These are phyloP conservation scores for Petrolisthes cinctipes DNA, from an alignment of 2,888 invertebrate genomes.

Conservation along the genomic window DNA sequence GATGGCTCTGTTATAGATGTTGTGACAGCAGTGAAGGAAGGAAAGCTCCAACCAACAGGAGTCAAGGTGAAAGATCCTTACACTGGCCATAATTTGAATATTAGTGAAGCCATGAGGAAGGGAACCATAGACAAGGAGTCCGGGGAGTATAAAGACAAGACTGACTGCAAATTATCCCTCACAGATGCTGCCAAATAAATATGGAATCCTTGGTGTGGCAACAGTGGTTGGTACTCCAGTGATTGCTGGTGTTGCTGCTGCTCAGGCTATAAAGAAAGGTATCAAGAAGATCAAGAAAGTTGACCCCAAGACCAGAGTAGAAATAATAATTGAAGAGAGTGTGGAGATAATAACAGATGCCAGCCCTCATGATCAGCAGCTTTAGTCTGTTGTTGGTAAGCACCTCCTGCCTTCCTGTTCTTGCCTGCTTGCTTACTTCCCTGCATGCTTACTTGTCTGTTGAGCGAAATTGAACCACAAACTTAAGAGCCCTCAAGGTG, in stretches of 20 bases:
- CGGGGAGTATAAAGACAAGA: too few species aligned
- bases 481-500: too few species aligned
- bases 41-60: slow-evolving; percentile 78
- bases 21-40: slow-evolving; percentile 81
- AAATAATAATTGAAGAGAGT: slow-evolving; percentile 78
- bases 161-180: slow-evolving; percentile 77
- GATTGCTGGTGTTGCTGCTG: slow-evolving; percentile 65
- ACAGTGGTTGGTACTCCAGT: slow-evolving; percentile 82
- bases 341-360: slow-evolving; percentile 72
- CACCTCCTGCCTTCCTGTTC: too few species aligned
- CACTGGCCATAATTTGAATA: slow-evolving; percentile 77
- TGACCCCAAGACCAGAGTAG: slow-evolving; percentile 66
- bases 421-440: too few species aligned
- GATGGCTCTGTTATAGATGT: slow-evolving; percentile 72
- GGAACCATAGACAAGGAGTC: slow-evolving; percentile 81
- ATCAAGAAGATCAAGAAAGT: slow-evolving; percentile 62
- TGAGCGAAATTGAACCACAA: too few species aligned
- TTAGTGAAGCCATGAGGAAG: slow-evolving; percentile 82
- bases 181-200: slow-evolving; percentile 74
- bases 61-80: slow-evolving; percentile 81
- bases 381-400: slow-evolving; percentile 69
- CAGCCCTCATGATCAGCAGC: slow-evolving; percentile 70
- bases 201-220: slow-evolving; percentile 81
- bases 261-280: slow-evolving; percentile 58
- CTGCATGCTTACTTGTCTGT: too few species aligned